Conservation (phyloP, 2,888 invertebrate genomes). For the Drosophila dives region DNA sequence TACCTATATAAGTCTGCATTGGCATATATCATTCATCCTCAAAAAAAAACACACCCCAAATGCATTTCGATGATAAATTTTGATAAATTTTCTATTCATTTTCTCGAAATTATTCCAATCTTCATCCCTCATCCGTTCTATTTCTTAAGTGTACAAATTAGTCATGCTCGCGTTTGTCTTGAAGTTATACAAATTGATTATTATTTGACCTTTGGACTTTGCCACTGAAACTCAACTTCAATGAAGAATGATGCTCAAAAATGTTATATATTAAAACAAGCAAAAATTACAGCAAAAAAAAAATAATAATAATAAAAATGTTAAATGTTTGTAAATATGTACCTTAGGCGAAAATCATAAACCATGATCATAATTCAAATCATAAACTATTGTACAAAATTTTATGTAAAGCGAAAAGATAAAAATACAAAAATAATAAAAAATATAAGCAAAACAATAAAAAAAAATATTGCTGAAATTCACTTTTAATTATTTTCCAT, state of each 20-base stretch:
- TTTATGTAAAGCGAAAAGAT: conserved; percentile 53
- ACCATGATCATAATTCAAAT: conserved; percentile 51
- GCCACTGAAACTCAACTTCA: conserved; percentile 65
- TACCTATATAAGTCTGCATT: conserved; percentile 31
- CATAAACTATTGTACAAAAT: conserved; percentile 59
- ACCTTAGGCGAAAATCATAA: conserved; percentile 41
- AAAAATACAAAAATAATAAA: conserved; percentile 36
- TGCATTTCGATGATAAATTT: conserved; percentile 41
- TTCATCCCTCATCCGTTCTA: conserved; percentile 12
- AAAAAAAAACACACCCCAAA: conserved; percentile 13
- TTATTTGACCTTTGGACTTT: conserved; percentile 47
- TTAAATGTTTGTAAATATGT: conserved; percentile 70
- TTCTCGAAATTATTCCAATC: background rate
- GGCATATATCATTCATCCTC: conserved; percentile 31
- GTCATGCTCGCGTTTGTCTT: conserved; percentile 80
- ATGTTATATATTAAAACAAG: conserved; percentile 9
- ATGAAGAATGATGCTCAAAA: conserved; percentile 53
- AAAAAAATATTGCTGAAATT: conserved; percentile 21
- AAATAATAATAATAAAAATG: conserved; percentile 16
- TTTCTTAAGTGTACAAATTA: conserved; percentile 82
- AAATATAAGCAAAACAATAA: conserved; percentile 47
- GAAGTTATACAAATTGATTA: conserved; percentile 64
- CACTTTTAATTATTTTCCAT: conserved; percentile 34
- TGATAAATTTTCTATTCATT: background rate
- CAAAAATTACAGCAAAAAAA: conserved; percentile 12